Conservation (phyloP, 2,888 invertebrate species). For the Tenodera sinensis region DNA sequence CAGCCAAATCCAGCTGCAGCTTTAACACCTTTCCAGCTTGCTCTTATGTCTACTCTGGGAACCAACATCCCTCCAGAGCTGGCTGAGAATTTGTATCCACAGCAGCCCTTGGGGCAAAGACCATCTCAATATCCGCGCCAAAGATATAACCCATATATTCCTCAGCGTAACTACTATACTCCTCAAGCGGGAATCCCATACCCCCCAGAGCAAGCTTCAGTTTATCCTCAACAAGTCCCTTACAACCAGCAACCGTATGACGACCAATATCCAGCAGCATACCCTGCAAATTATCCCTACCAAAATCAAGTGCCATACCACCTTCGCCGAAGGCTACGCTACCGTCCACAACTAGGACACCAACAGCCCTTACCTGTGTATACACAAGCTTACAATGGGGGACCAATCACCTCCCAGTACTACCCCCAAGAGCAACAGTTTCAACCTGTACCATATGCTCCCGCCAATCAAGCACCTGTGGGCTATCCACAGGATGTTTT, state of each 20-base stretch:
- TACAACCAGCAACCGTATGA: slow-evolving; percentile 3
- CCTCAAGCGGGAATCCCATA: background rate
- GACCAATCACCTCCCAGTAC: background rate
- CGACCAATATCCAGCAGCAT: background rate
- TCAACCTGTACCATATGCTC: slow-evolving; percentile 11
- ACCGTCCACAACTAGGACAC: slow-evolving; percentile 10
- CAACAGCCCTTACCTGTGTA: background rate
- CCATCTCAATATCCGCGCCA: background rate
- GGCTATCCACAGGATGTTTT: slow-evolving; percentile 18
- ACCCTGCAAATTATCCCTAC: background rate
- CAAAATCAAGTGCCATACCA: slow-evolving; percentile 10
- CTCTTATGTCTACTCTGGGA: slow-evolving; percentile 26
- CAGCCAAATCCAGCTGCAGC: background rate
- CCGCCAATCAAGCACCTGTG: background rate
- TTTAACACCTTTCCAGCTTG: slow-evolving; percentile 26
- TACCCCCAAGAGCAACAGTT: slow-evolving; percentile 5
- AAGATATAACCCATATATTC: background rate
- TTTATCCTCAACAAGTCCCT: background rate
- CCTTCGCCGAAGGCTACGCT: slow-evolving; percentile 9
- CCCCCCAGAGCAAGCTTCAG: background rate
- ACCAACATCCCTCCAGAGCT: slow-evolving; percentile 26
- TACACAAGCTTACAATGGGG: background rate
- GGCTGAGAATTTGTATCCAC: slow-evolving; percentile 17
- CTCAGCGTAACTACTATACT: background rate
- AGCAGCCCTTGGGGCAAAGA: background rate